phyloP scores from a whole-genome alignment of 2,113 vertebrate species.

The Esox niger region DNA sequence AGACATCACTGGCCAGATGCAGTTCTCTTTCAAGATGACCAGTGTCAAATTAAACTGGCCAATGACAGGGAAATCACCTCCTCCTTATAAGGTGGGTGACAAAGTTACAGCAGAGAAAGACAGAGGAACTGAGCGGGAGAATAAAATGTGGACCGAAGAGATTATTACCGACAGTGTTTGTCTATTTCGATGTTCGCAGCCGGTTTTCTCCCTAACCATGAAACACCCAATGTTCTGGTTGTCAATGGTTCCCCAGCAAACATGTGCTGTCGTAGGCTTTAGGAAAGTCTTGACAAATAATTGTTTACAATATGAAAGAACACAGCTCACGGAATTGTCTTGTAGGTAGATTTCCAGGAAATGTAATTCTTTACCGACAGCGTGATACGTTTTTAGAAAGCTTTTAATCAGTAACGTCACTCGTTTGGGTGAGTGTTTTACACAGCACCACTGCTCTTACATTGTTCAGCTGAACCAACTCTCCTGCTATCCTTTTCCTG shows the following conservation, averaged over 20 bases:
- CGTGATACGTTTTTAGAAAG: neutral
- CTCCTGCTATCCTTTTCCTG: neutral
- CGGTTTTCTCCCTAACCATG: slow-evolving; percentile 22
- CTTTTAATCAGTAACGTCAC: neutral
- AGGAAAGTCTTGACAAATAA: neutral
- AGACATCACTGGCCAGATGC: slow-evolving; percentile 64
- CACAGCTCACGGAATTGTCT: neutral
- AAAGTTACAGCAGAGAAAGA: slow-evolving; percentile 2
- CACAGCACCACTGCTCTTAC: neutral
- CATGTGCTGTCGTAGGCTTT: slow-evolving; percentile 3
- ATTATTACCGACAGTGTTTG: slow-evolving; percentile 17
- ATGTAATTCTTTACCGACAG: neutral
- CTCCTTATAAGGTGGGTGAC: slow-evolving; percentile 55
- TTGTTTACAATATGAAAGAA: neutral
- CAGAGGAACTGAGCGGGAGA: neutral
- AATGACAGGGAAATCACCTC: slow-evolving; percentile 68
- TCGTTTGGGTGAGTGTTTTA: neutral
- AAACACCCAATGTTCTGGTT: slow-evolving; percentile 13
- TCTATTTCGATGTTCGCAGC: slow-evolving; percentile 15
- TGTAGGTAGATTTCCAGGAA: neutral
- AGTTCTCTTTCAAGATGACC: slow-evolving; percentile 35
- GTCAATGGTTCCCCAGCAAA: slow-evolving; percentile 22
- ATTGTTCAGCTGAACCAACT: neutral
- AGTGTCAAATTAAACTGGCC: slow-evolving; percentile 57
- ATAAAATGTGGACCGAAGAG: neutral